These are phyloP conservation scores for Dryomyza anilis DNA, from an alignment of 2,888 invertebrate species.

Conservation along the genomic window DNA sequence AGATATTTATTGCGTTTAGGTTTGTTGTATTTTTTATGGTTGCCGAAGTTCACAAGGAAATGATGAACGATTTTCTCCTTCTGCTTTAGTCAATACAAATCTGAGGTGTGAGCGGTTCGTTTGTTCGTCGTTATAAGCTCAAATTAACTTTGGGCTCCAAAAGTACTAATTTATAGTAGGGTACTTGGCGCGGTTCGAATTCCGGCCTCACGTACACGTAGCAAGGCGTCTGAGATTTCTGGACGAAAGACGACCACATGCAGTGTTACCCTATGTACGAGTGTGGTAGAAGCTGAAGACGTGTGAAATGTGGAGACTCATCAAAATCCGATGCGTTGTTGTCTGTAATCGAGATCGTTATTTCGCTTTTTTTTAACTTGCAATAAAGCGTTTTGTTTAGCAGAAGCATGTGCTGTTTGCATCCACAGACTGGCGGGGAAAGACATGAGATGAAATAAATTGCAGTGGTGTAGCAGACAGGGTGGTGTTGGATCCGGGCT, in stretches of 20 bases:
- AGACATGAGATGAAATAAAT: too few relatives aligned
- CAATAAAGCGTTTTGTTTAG: slow-evolving; percentile 8
- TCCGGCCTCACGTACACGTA: too few relatives aligned
- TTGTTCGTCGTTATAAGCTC: slow-evolving; percentile 32
- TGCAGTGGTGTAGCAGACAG: too few relatives aligned
- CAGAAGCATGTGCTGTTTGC: too few relatives aligned
- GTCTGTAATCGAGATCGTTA: slow-evolving; percentile 21
- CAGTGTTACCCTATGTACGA: slow-evolving; percentile 4
- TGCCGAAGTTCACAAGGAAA: slow-evolving; percentile 27
- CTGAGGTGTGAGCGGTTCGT: slow-evolving; percentile 27
- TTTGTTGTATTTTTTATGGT: slow-evolving; percentile 29
- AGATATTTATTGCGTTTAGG: slow-evolving; percentile 31
- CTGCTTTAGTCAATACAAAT: slow-evolving; percentile 14
- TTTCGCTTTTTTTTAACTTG: slow-evolving; percentile 24
- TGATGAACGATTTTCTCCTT: slow-evolving; percentile 29
- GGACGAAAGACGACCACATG: background rate
- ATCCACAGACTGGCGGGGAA: too few relatives aligned
- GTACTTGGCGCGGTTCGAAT: background rate
- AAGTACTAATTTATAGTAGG: background rate
- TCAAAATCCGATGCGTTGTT: slow-evolving; percentile 27
- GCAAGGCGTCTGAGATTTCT: too few relatives aligned
- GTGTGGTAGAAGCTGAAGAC: slow-evolving; percentile 20
- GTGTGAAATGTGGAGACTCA: slow-evolving; percentile 29
- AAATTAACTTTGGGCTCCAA: slow-evolving; percentile 27
- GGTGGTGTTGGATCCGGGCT: too few relatives aligned